Evolutionary conservation across 2,888 invertebrate genomes (phyloP), one percentile per base, ranked within the genome.

Genomic region (Leptinotarsa haldemani): DNA sequence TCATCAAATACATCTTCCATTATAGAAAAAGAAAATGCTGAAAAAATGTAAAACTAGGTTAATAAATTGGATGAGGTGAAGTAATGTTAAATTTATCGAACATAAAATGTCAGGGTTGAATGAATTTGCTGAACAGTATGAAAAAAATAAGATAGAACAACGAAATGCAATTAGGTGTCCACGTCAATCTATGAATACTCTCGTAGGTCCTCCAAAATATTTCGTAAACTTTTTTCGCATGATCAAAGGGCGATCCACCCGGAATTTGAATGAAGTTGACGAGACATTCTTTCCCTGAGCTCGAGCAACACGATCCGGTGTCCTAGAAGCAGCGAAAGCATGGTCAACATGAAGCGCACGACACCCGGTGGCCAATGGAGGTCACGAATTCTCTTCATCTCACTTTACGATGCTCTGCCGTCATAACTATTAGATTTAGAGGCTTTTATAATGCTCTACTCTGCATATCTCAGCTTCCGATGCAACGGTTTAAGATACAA

Each of bases 321-420:
- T 73, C 76, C 69, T 69, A 67, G 80, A 80, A 80, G 80, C 80
- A 75, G 79, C 79, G 77, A 77, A 77, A 77, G 78, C 79, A 79
- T 81, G 81, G 81, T 81, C 81, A 81, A 79, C 79, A 79, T 80
- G 75, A 79, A 79, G 73, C 75, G 81, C 82, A 82, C 82, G 81
- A 71, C 74, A 71, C 74, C 74, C 74, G 67, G 74, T 74, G 74
- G 74, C 74, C 71, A 61, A 61, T 30, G 13, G 61, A 40, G 61
- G 61, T 83, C 83, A 83, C 83, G 83, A 83, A 82, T 79, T 78
- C 74, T 76, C 77, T 71, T 78, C 76, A 64, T 75, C 78, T 78
- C 75, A 79, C 66, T 78, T 81, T 81, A 81, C 74, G 76, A 76
- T 69, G 68, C 69, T 73, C 50, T 46, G 68, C 73, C 74, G 80